Evolutionary conservation across 1,140 invertebrate genomes (phyloP).

Genomic region (Dufourea novaeangliae): DNA sequence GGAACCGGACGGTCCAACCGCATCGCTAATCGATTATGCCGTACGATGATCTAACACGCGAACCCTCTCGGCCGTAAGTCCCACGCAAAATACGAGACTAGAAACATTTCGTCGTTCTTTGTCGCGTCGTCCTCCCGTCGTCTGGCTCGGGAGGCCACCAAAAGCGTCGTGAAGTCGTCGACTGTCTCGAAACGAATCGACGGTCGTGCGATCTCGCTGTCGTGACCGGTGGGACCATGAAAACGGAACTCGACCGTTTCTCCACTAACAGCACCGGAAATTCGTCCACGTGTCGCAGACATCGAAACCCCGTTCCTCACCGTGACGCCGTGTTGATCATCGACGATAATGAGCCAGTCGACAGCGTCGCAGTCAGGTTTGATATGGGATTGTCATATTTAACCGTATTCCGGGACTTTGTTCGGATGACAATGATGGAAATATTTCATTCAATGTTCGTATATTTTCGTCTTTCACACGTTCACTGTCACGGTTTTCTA

Average conservation of each 20-base stretch:
- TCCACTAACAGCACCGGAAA: constrained; percentile 34
- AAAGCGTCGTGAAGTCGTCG: constrained; percentile 53
- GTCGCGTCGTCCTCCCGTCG: too few species aligned
- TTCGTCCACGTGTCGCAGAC: constrained; percentile 24
- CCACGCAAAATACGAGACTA: not conserved
- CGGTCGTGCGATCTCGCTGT: constrained; percentile 41
- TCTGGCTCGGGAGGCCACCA: not conserved
- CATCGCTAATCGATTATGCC: not conserved
- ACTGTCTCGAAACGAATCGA: constrained; percentile 50
- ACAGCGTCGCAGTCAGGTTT: constrained; percentile 40
- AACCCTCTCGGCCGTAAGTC: not conserved
- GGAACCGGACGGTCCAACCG: not conserved
- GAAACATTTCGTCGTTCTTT: not conserved
- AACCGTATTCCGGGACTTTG: too few species aligned
- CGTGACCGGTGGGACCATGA: constrained; percentile 57
- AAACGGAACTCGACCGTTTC: constrained; percentile 48
- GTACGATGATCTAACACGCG: constrained; percentile 17
- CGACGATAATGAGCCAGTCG: constrained; percentile 39
- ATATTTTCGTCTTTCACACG: too few species aligned
- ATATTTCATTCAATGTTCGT: too few species aligned
- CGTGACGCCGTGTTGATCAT: not conserved
- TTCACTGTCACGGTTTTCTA: too few species aligned
- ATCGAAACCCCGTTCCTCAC: constrained; percentile 19
- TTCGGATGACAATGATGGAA: too few species aligned
- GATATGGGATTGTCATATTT: too few species aligned